Conservation (phyloP, 2,113 vertebrate genomes). For the Eptesicus fuscus region DNA sequence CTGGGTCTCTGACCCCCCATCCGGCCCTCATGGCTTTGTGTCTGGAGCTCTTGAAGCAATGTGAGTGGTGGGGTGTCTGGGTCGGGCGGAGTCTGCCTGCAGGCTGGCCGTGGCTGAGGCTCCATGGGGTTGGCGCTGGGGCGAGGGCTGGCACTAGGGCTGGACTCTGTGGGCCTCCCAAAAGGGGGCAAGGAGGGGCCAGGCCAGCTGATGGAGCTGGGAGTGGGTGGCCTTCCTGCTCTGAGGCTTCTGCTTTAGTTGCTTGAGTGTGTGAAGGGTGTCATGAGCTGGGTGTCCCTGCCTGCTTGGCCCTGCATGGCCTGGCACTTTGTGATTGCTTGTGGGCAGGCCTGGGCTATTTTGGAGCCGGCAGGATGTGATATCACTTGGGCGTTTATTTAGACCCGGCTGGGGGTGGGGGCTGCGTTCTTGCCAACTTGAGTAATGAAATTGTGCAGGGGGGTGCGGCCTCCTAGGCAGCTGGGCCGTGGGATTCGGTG, state of each 20-base stretch:
- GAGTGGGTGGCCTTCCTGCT: conserved; percentile 54
- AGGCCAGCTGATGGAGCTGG: conserved; percentile 40
- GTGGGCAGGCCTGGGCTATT: conserved; percentile 72
- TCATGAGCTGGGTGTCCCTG: conserved; percentile 50
- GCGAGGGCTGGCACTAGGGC: conserved; percentile 65
- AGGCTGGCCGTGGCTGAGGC: conserved; percentile 75
- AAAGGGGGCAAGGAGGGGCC: conserved; percentile 32
- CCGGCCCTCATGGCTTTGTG: conserved; percentile 87
- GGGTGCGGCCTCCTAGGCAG: conserved; percentile 43
- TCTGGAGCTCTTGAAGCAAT: conserved; percentile 86
- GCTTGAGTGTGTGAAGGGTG: conserved; percentile 63
- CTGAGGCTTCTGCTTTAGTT: conserved; percentile 73
- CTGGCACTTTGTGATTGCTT: conserved; percentile 72
- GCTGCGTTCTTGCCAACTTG: conserved; percentile 68
- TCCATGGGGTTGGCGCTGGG: conserved; percentile 75
- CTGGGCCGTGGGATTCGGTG: conserved; percentile 4
- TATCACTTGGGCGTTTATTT: conserved; percentile 76
- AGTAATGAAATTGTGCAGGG: conserved; percentile 70
- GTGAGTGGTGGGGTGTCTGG: conserved; percentile 81
- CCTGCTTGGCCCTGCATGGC: conserved; percentile 71
- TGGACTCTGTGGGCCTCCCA: conserved; percentile 37
- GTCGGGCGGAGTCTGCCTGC: conserved; percentile 70
- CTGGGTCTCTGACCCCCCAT: conserved; percentile 75
- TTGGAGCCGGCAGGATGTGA: conserved; percentile 74
- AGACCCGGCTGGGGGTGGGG: conserved; percentile 50